Evolutionary conservation across 2,888 invertebrate genomes (phyloP).

Genomic region (Acronicta leporina): DNA sequence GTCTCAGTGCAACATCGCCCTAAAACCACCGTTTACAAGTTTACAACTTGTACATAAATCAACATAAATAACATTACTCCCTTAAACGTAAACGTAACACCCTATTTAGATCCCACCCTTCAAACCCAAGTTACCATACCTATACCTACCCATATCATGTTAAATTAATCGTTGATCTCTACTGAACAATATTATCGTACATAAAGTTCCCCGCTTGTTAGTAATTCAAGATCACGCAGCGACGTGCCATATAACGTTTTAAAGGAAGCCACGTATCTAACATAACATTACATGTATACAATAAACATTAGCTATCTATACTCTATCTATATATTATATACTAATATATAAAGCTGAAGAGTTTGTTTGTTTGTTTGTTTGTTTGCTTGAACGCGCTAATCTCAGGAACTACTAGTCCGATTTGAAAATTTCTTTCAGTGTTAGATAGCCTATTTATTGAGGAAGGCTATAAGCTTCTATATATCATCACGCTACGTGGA

Average conservation of each 20-base stretch:
- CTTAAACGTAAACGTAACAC: neutral
- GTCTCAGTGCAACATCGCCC: no score
- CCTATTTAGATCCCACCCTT: slow-evolving; percentile 1
- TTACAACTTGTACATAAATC: neutral
- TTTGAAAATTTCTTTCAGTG: no score
- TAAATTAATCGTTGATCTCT: neutral
- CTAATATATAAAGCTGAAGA: no score
- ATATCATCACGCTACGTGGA: no score
- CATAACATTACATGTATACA: neutral
- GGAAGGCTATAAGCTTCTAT: no score
- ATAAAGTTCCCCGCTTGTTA: neutral
- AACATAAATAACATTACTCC: neutral
- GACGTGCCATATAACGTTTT: slow-evolving; percentile 10
- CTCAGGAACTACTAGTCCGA: no score
- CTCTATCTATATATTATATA: no score
- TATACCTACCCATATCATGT: neutral
- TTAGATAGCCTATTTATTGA: no score
- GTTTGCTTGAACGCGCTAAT: no score
- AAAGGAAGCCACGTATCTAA: neutral
- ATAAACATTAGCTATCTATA: no score
- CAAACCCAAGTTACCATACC: no score
- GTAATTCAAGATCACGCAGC: slow-evolving; percentile 14
- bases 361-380: no score
- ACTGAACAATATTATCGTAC: neutral
- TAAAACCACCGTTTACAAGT: neutral